These are phyloP conservation scores for Diploptera punctata DNA, from an alignment of 2,888 invertebrate species.

Conservation along the genomic window DNA sequence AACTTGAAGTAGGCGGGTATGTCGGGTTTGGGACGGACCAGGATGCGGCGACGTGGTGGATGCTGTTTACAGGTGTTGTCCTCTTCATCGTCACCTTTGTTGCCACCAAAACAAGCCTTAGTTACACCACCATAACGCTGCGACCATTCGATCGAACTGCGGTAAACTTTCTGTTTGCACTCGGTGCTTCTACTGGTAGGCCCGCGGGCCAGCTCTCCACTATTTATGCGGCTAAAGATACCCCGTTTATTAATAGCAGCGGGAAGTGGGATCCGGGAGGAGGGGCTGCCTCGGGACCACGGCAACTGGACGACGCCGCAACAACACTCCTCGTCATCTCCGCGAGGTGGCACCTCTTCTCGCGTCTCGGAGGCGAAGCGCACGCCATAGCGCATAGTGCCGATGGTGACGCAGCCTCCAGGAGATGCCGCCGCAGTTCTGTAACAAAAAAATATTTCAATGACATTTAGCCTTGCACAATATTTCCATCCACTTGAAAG, in stretches of 20 bases:
- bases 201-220: conserved; percentile 38
- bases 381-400: conserved; percentile 74
- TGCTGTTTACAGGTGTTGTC: conserved; percentile 55
- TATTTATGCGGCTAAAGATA: conserved; percentile 43
- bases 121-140: conserved; percentile 52
- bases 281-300: conserved; percentile 35
- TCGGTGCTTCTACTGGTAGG: not conserved
- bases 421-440: conserved; percentile 38
- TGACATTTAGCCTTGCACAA: too few species aligned
- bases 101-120: too few species aligned
- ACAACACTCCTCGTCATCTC: conserved; percentile 44
- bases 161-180: too few species aligned
- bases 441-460: not conserved
- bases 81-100: conserved; percentile 47
- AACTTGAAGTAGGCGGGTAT: conserved; percentile 43
- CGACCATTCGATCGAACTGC: conserved; percentile 48
- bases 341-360: conserved; percentile 43
- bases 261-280: conserved; percentile 42
- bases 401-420: conserved; percentile 66
- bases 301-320: conserved; percentile 45
- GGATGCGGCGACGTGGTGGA: conserved; percentile 53
- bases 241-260: conserved; percentile 47
- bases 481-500: too few species aligned
- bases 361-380: conserved; percentile 59
- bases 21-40: conserved; percentile 52